phyloP scores from a whole-genome alignment of 2,888 invertebrate genomes.

The Epinotia bilunana region DNA sequence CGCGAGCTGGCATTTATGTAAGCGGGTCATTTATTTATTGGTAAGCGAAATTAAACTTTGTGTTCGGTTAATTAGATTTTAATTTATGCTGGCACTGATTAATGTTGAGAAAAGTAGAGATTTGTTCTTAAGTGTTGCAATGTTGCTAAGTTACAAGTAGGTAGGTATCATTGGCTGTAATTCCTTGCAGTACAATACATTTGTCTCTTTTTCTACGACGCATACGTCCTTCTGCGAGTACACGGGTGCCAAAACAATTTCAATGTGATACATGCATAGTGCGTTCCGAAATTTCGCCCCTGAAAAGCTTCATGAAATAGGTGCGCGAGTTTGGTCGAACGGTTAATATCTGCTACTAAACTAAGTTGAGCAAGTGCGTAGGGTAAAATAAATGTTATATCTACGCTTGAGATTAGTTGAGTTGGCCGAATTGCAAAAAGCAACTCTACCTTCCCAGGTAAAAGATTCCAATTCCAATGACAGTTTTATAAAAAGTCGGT shows the following conservation, averaged over 20 bases:
- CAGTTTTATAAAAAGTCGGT: too few relatives aligned
- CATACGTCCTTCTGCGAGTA: too few relatives aligned
- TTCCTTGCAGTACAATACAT: too few relatives aligned
- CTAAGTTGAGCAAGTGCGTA: not conserved
- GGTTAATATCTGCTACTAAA: not conserved
- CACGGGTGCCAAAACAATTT: too few relatives aligned
- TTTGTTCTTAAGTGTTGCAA: slow-evolving; percentile 3
- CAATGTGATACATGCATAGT: too few relatives aligned
- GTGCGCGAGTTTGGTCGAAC: not conserved
- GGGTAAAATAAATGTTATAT: not conserved
- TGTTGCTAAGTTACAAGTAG: not conserved
- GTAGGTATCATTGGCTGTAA: too few relatives aligned
- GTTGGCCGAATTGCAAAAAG: too few relatives aligned
- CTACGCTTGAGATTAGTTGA: not conserved
- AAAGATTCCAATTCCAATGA: too few relatives aligned
- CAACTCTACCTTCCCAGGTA: too few relatives aligned
- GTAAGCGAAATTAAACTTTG: slow-evolving; percentile 9
- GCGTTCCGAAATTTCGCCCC: too few relatives aligned
- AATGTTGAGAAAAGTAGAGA: not conserved
- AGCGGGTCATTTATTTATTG: slow-evolving; percentile 20
- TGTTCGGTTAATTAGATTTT: not conserved
- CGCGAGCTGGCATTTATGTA: slow-evolving; percentile 22
- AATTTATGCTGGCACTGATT: not conserved
- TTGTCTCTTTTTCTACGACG: too few relatives aligned
- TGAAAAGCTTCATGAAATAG: too few relatives aligned